Evolutionary conservation across 2,888 invertebrate genomes (phyloP).

Genomic region (Melangyna quadrimaculata): DNA sequence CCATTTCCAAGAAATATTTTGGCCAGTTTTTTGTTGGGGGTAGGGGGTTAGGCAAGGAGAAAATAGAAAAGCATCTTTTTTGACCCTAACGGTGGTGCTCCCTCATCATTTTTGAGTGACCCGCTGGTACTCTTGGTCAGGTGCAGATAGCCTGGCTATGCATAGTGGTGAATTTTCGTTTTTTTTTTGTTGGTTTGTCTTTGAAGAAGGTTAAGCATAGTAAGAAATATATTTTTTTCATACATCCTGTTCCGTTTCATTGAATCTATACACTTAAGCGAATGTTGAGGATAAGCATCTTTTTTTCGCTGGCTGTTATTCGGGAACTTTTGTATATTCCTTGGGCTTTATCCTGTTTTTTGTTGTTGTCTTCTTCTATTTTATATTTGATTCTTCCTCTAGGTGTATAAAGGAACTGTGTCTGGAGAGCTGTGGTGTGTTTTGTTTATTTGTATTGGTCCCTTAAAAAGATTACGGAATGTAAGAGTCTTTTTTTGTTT

Average conservation of each 20-base stretch:
- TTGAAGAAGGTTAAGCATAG: conserved; percentile 4
- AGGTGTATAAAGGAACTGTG: not conserved
- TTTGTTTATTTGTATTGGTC: conserved; percentile 36
- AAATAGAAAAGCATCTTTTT: conserved; percentile 11
- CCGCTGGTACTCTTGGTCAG: conserved; percentile 46
- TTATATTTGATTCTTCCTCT: conserved; percentile 29
- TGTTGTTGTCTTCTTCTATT: conserved; percentile 3
- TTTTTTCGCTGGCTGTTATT: conserved; percentile 32
- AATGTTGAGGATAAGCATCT: conserved; percentile 49
- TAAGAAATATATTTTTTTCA: not conserved
- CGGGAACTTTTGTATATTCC: conserved; percentile 54
- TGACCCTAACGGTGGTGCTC: conserved; percentile 2
- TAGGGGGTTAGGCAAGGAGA: not conserved
- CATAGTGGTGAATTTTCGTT: not conserved
- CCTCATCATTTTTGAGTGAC: conserved; percentile 20
- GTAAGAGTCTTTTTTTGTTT: conserved; percentile 24
- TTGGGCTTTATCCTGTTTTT: conserved; percentile 41
- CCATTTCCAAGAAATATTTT: conserved; percentile 50
- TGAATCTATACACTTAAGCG: not conserved
- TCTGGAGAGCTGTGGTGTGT: conserved; percentile 37
- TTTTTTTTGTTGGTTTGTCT: not conserved
- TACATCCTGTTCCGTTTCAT: conserved; percentile 56
- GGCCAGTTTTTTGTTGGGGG: not conserved
- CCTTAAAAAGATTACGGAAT: conserved; percentile 34
- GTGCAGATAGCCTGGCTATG: conserved; percentile 33